phyloP scores from a whole-genome alignment of 2,888 invertebrate genomes.

The Lumbricus terrestris region DNA sequence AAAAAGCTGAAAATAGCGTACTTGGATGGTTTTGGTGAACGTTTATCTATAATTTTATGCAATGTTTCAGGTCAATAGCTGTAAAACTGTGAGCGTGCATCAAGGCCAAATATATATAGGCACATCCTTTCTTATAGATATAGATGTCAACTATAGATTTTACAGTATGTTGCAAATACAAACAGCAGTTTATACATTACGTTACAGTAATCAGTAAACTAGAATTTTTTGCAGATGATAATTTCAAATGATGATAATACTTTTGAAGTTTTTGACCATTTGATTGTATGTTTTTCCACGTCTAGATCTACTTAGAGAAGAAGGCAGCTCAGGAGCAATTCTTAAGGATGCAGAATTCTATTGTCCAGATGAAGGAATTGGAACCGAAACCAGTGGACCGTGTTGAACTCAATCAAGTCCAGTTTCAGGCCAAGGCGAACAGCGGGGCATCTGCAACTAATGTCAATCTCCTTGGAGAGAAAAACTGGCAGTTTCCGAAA shows the following conservation, averaged over 20 bases:
- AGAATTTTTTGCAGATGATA: neutral
- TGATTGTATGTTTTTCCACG: neutral
- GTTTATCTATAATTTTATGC: too few relatives aligned
- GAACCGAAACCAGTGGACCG: neutral
- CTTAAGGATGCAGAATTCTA: neutral
- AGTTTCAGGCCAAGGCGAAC: neutral
- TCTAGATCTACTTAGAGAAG: neutral
- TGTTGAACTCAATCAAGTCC: neutral
- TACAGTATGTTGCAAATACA: too few relatives aligned
- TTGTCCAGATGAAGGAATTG: neutral
- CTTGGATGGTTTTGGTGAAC: too few relatives aligned
- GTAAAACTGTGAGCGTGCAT: too few relatives aligned
- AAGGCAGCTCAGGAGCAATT: neutral
- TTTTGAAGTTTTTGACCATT: neutral
- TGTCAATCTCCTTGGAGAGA: neutral
- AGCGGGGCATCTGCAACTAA: neutral
- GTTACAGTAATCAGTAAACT: neutral
- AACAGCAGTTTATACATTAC: neutral
- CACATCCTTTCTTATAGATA: too few relatives aligned
- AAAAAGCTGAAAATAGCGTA: too few relatives aligned
- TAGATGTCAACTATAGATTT: neutral
- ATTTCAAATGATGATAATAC: neutral
- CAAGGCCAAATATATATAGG: too few relatives aligned
- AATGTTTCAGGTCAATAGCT: too few relatives aligned
- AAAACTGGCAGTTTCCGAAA: neutral